Percentiles rank a stretch among this genome's conserved stretches.
Conservation (phyloP, 2,888 invertebrate species). For the Meteorus cinctellus region DNA sequence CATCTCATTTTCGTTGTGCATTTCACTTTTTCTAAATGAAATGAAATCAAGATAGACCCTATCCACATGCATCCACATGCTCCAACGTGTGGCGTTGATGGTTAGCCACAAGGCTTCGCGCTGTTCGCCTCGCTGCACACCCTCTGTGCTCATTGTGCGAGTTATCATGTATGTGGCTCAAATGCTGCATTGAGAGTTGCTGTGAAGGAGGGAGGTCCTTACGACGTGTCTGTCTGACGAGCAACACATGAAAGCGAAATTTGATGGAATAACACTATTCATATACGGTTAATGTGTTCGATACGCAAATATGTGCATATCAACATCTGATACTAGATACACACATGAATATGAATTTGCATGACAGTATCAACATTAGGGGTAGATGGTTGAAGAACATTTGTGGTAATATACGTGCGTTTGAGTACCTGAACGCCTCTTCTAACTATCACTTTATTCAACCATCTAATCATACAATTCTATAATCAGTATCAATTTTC, state of each 20-base stretch:
- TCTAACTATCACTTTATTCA: background rate
- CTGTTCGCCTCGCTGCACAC: conserved; percentile 22
- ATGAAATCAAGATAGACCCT: too few species aligned
- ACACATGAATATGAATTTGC: too few species aligned
- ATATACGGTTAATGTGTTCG: background rate
- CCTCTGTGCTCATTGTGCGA: conserved; percentile 19
- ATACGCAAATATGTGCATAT: background rate
- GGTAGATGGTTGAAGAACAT: background rate
- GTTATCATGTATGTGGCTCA: background rate
- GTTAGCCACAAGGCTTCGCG: conserved; percentile 23
- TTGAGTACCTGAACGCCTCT: background rate
- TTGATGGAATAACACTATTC: conserved; percentile 35
- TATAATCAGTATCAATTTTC: too few species aligned
- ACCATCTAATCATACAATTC: too few species aligned
- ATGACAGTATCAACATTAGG: background rate
- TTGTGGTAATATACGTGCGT: background rate
- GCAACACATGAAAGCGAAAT: conserved; percentile 17
- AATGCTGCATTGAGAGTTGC: conserved; percentile 23
- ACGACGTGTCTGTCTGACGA: conserved; percentile 13
- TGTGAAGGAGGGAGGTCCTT: conserved; percentile 27
- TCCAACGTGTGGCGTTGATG: background rate
- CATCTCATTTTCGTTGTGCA: background rate
- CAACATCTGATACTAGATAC: too few species aligned
- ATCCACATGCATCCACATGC: background rate
- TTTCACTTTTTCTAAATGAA: too few species aligned